Evolutionary conservation across 2,113 vertebrate genomes (phyloP).

Genomic region (Ivindomyrus marchei): DNA sequence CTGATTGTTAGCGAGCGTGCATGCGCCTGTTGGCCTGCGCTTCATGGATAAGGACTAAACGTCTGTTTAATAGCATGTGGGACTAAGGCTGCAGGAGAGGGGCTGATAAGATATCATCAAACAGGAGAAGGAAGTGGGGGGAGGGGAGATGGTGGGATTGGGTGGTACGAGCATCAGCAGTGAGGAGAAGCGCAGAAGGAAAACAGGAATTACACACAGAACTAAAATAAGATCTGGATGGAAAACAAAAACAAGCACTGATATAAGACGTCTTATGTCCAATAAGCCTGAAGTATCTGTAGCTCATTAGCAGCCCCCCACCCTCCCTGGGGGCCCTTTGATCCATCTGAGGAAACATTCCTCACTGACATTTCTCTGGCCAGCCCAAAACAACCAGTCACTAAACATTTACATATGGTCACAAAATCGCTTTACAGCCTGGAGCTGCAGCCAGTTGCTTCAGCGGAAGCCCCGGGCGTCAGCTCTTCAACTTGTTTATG

Average conservation of each 20-base stretch:
- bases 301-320: background rate
- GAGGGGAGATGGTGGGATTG: background rate
- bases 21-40: background rate
- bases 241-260: background rate
- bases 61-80: background rate
- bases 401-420: conserved; percentile 1
- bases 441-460: background rate
- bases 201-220: background rate
- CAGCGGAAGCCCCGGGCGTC: background rate
- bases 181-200: background rate
- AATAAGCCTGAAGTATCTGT: background rate
- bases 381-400: background rate
- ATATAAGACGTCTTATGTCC: background rate
- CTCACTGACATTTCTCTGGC: background rate
- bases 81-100: background rate
- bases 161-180: background rate
- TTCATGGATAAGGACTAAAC: background rate
- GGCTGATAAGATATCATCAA: background rate
- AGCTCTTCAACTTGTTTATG: background rate
- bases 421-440: background rate
- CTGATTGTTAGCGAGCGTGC: background rate
- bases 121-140: background rate
- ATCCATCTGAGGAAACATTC: background rate
- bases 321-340: background rate
- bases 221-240: background rate